Percentiles rank a stretch among this genome's conserved stretches.
Evolutionary conservation across 2,797 vertebrate species (phyloP).

Genomic region (Cryptoprocta ferox): DNA sequence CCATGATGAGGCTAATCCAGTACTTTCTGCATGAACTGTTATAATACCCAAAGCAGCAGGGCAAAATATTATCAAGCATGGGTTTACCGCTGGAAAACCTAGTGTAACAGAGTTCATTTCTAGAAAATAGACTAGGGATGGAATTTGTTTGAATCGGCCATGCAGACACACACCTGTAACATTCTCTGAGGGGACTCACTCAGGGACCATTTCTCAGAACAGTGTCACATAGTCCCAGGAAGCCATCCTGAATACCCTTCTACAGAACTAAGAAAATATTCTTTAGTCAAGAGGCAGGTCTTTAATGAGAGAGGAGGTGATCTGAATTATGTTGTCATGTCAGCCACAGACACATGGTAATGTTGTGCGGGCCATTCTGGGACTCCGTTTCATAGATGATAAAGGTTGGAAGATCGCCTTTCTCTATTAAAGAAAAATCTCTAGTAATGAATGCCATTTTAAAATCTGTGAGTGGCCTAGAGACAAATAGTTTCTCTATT

Average conservation of each 20-base stretch:
- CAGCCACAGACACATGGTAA: not conserved
- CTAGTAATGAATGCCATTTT: conserved; percentile 15
- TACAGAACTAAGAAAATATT: not conserved
- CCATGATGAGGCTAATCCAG: conserved; percentile 77
- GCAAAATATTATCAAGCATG: conserved; percentile 58
- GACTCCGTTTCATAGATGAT: not conserved
- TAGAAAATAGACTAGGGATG: conserved; percentile 56
- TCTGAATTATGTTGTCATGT: conserved; percentile 43
- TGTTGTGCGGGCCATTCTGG: not conserved
- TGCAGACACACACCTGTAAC: conserved; percentile 61
- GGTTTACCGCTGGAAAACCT: conserved; percentile 54
- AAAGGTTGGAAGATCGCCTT: not conserved
- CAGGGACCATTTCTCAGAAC: conserved; percentile 23
- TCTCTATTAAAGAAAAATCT: not conserved
- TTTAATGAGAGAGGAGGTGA: not conserved
- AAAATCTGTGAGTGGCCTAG: conserved; percentile 11
- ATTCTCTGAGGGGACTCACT: not conserved
- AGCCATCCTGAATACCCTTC: not conserved
- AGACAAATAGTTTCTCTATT: not conserved
- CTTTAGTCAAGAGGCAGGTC: not conserved
- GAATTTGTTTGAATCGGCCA: conserved; percentile 48
- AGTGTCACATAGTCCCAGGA: not conserved
- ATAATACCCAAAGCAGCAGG: conserved; percentile 75
- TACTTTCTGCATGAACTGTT: conserved; percentile 76
- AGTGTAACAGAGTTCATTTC: conserved; percentile 66